Evolutionary conservation across 2,888 invertebrate species (phyloP).

Genomic region (Chrysopilus asiliformis): DNA sequence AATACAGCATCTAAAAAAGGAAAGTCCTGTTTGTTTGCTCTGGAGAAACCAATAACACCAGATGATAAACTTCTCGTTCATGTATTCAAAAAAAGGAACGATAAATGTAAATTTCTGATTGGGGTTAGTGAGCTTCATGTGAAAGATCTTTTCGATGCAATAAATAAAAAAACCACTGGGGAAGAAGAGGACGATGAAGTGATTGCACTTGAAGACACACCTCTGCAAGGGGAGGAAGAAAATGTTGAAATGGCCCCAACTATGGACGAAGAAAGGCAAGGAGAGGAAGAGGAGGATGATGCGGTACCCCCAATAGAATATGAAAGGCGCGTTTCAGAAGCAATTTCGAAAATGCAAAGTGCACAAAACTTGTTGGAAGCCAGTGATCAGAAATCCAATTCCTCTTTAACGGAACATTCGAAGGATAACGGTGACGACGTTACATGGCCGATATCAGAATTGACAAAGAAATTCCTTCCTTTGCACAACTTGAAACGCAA

Average conservation of each 20-base stretch:
- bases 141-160: conserved; percentile 28
- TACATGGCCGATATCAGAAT: conserved; percentile 20
- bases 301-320: not conserved
- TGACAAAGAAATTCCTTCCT: conserved; percentile 28
- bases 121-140: conserved; percentile 27
- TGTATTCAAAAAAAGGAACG: conserved; percentile 29
- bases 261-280: conserved; percentile 2
- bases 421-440: conserved; percentile 4
- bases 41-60: conserved; percentile 26
- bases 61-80: conserved; percentile 27
- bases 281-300: not conserved
- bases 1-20: conserved; percentile 20
- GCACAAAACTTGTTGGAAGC: not conserved
- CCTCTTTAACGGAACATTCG: not conserved
- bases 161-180: conserved; percentile 24
- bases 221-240: conserved; percentile 14
- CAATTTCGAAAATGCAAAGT: not conserved
- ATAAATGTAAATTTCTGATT: conserved; percentile 31
- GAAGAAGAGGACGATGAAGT: conserved; percentile 18
- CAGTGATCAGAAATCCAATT: not conserved
- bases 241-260: not conserved
- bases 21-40: conserved; percentile 29
- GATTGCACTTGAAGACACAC: conserved; percentile 3
- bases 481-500: conserved; percentile 25
- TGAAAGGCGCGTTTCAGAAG: too few species aligned